Evolutionary conservation across 2,888 invertebrate species (phyloP), one percentile per base, ranked within the genome.

Genomic region (Trichopoda pennipes): DNA sequence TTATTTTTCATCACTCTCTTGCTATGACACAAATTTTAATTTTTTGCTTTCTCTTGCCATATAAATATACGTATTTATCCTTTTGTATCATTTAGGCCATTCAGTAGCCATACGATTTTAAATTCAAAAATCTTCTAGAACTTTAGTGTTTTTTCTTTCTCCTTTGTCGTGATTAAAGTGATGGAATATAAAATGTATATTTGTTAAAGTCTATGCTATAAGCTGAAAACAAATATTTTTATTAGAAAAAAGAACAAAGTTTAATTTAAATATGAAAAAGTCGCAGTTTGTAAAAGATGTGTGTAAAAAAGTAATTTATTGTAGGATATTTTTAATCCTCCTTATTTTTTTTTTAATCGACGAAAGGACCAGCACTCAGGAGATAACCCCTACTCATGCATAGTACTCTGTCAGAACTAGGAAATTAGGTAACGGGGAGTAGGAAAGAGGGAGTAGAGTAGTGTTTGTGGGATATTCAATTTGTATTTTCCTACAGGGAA

Each of bases 1-100:
- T 64, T 72, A 68, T 76, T 61, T 72, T 68, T 76, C 63, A 68
- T 58, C 81, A 75, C 64, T 32, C 35, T 72, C 49, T 66, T 55
- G 55, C 63, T 56, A 72, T 78, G 72, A 78, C 64, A 66, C 42
- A 56, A 14, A 4, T 47, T n/a, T 47, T n/a, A 17, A 4, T 47
- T 72, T 58, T 64, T 35, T 51, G n/a, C 44, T 64, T 32, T 51
- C 2, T 16, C n/a, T 53, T 10, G 21, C 66, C 35, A 8, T 35
- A n/a, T 66, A 53, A 53, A 38, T 35, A 12, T 35, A 17, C 2
- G 14, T 32, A 32, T 49, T 10, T 61, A 9, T 60, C n/a, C 8
- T 14, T 14, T 35, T 32, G 32, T 1, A 49, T 35, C 21, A 23
- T 51, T 60, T 23, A 17, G 14, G 17, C 23, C 35, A n/a, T 49